These are phyloP conservation scores for Diploptera punctata DNA, from an alignment of 2,888 invertebrate species.

Conservation along the genomic window DNA sequence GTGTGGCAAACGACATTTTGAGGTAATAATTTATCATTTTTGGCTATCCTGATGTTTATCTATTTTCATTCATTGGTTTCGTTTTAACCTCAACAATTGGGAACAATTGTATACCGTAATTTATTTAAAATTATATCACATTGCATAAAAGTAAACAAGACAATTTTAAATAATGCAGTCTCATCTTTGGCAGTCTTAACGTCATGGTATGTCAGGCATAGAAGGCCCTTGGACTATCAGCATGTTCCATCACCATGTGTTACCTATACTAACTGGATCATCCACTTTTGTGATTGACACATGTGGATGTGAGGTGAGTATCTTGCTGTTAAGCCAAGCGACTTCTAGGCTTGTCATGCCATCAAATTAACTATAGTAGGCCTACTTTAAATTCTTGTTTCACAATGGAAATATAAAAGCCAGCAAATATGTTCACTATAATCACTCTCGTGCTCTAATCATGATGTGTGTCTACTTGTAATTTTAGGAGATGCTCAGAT, in stretches of 20 bases:
- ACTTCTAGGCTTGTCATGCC: neutral
- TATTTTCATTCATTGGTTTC: neutral
- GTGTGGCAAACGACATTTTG: constrained; percentile 50
- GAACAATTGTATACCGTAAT: neutral
- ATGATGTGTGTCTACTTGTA: no score
- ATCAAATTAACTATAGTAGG: neutral
- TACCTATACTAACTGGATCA: no score
- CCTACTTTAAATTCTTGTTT: neutral
- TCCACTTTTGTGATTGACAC: no score
- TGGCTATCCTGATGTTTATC: neutral
- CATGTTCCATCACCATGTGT: no score
- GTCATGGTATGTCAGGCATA: no score
- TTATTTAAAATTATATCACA: no score
- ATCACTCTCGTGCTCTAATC: no score
- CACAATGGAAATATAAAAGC: neutral
- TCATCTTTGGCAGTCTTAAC: no score
- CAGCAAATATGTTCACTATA: neutral
- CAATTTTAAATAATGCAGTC: neutral
- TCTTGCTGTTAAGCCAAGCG: neutral
- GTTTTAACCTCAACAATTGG: neutral
- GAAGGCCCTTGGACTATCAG: no score
- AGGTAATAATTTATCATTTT: constrained; percentile 48
- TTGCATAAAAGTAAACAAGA: neutral
- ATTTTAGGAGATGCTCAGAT: constrained; percentile 24
- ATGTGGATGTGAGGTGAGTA: neutral